A percentile compares a stretch with the other conserved stretches of the same genome.
Conservation (phyloP, 2,113 vertebrate species). For the Lepus europaeus region DNA sequence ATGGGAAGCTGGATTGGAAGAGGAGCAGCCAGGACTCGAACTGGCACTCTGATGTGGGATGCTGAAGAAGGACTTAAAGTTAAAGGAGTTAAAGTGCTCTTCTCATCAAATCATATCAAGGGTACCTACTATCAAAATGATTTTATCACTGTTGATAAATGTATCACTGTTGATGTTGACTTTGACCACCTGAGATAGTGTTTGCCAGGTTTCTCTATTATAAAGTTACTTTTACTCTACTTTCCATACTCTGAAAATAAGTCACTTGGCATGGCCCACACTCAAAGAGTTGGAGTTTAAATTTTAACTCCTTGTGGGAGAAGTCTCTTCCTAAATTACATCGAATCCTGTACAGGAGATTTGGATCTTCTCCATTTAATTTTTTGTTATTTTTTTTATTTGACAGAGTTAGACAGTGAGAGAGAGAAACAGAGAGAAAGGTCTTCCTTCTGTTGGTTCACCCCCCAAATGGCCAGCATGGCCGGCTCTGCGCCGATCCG, state of each 20-base stretch:
- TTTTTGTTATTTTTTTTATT: too few relatives aligned
- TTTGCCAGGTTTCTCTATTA: not conserved
- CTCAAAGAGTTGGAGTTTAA: not conserved
- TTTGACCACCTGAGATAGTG: not conserved
- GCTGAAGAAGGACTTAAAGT: not conserved
- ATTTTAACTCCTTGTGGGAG: not conserved
- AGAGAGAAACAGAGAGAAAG: too few relatives aligned
- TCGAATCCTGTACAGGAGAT: not conserved
- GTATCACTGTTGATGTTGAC: not conserved
- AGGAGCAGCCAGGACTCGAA: too few relatives aligned
- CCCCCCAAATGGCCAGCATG: too few relatives aligned
- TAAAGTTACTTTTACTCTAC: not conserved
- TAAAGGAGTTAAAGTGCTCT: not conserved
- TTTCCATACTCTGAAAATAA: slow-evolving; percentile 24
- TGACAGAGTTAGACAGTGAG: too few relatives aligned
- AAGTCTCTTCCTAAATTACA: slow-evolving; percentile 35
- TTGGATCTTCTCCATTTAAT: not conserved
- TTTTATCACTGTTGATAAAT: too few relatives aligned
- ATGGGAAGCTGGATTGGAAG: too few relatives aligned
- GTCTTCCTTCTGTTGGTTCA: too few relatives aligned
- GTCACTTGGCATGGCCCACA: not conserved
- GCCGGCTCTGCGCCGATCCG: too few relatives aligned
- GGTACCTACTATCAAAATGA: not conserved
- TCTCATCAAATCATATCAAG: not conserved
- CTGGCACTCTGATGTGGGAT: too few relatives aligned